Evolutionary conservation across 2,113 vertebrate genomes (phyloP).

Genomic region (Actenoides lindsayi): DNA sequence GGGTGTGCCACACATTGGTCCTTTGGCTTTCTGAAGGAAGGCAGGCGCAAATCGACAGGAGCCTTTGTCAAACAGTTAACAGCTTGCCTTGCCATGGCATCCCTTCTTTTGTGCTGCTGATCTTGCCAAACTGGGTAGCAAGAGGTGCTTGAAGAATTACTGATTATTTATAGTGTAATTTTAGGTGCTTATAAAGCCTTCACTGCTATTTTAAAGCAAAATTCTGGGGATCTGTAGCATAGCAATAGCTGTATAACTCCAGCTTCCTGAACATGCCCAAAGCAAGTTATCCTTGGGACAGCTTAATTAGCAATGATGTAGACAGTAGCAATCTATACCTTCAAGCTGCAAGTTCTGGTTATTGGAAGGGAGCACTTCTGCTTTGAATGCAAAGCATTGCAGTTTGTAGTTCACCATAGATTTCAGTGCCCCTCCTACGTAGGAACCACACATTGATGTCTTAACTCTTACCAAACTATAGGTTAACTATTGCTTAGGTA

Average conservation of each 20-base stretch:
- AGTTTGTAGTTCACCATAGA: not conserved
- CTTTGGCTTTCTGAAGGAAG: not conserved
- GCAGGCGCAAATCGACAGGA: not conserved
- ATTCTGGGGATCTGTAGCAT: constrained; percentile 35
- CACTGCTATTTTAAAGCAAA: constrained; percentile 43
- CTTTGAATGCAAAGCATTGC: not conserved
- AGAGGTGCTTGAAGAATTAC: constrained; percentile 45
- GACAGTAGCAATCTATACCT: not conserved
- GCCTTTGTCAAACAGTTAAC: not conserved
- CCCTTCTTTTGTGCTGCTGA: constrained; percentile 23
- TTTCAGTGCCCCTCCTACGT: not conserved
- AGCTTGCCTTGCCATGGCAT: not conserved
- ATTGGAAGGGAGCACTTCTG: not conserved
- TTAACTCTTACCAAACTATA: not conserved
- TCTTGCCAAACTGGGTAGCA: constrained; percentile 1
- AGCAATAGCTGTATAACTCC: constrained; percentile 50
- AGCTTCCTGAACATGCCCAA: constrained; percentile 30
- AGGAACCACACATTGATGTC: not conserved
- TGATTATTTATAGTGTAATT: constrained; percentile 27
- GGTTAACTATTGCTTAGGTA: constrained; percentile 6
- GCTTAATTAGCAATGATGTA: not conserved
- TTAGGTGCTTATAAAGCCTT: constrained; percentile 45
- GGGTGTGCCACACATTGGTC: not conserved
- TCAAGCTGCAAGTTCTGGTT: not conserved
- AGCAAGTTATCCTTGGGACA: not conserved